Base-by-base conservation (phyloP, 1,140 invertebrate species). In the Camponotus pennsylvanicus region DNA sequence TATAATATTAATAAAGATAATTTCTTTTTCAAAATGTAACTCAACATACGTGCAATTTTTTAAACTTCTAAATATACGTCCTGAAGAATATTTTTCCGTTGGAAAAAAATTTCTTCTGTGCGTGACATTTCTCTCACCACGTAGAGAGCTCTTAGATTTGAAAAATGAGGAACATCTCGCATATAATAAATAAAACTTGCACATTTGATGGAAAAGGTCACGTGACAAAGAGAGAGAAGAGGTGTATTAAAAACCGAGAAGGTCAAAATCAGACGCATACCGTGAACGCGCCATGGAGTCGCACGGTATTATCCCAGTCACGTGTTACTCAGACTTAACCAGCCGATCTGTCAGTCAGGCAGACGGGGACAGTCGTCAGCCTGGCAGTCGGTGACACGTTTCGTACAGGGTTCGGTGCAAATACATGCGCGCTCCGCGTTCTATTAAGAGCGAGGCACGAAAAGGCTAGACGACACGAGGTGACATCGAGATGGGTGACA, bases 401-500 rank as follows among this genome's bases (percentile, higher is more conserved):
- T 88, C 71, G 84, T 88, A 76, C 87, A 80, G 52, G 57, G 55
- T 45, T 82, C 84, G 77, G 87, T 78, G 77, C 88, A 85, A 89
- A 89, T 89, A 86, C 88, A 73, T 71, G 77, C 76, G 66, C 40
- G 49, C 69, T 71, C 32, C 42, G 82, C 80, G 88, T 94, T 94
- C 93, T 94, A 95, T 95, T 94, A 95, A 94, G 93, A 94, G 86
- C 87, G 63, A 85, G 87, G 79, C 86, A 88, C 86, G 92, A 91
- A 92, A 89, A 93, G 87, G 90, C 82, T 92, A 91, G 93, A 92
- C 90, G 87, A 92, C 88, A 89, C 91, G 89, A 86, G 86, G 92
- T 92, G 93, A 94, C 93, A 93, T 89, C 93, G 91, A 85, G 92
- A 93, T 91, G 92, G 91, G 88, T 93, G 93, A 94, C 94, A 92